A percentile compares a stretch with the other conserved stretches of the same genome.
Conservation (phyloP, 53 echinoderm and acorn worm genomes). For the Patiria pectinifera region DNA sequence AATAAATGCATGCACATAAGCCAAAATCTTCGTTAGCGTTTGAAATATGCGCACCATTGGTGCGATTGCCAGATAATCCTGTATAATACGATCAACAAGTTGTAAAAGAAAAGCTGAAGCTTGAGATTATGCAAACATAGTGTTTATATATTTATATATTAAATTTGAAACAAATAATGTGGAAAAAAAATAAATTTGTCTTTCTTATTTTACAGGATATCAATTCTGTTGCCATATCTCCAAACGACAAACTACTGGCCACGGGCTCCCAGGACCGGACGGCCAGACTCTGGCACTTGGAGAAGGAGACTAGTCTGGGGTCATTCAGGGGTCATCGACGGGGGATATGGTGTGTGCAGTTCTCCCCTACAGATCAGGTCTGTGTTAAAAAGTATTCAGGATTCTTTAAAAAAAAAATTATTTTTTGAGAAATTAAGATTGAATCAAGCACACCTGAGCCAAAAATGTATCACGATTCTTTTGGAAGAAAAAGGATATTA, state of each 20-base stretch:
- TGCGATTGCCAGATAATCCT: too few relatives aligned
- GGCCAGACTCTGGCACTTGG: constrained; percentile 92
- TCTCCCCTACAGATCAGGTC: constrained; percentile 95
- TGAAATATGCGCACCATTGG: too few relatives aligned
- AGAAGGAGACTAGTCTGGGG: constrained; percentile 86
- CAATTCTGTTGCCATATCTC: constrained; percentile 87
- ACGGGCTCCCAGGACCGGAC: constrained; percentile 93
- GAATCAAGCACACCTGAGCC: not conserved
- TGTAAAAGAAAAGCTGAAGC: too few relatives aligned
- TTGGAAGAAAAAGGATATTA: too few relatives aligned
- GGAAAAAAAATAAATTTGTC: too few relatives aligned
- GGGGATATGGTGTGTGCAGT: constrained; percentile 98
- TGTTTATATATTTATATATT: too few relatives aligned
- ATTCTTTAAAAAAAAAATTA: too few relatives aligned
- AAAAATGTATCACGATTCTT: not conserved
- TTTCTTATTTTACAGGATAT: constrained; percentile 69
- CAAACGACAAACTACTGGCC: constrained; percentile 92
- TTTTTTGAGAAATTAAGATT: not conserved
- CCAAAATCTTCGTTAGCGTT: too few relatives aligned
- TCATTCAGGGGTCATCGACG: constrained; percentile 93
- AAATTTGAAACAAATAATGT: too few relatives aligned
- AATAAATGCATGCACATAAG: too few relatives aligned
- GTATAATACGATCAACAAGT: too few relatives aligned
- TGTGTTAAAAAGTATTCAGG: not conserved
- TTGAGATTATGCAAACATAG: too few relatives aligned